A percentile compares a stretch with the other conserved stretches of the same genome.
Evolutionary conservation across 2,888 invertebrate genomes (phyloP).

Genomic region (Lasioglossum marginatum): DNA sequence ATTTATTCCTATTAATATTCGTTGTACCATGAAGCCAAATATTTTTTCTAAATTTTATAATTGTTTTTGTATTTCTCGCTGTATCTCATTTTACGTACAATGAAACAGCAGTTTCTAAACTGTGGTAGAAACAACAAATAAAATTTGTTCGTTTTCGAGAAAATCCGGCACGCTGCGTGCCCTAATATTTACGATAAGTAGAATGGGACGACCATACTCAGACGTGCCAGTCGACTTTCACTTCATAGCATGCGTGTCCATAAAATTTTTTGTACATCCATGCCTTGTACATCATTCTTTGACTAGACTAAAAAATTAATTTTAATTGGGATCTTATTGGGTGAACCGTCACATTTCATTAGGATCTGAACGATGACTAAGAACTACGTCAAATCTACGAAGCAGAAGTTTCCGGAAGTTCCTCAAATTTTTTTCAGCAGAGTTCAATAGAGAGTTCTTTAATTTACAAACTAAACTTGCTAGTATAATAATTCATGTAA

Average conservation of each 20-base stretch:
- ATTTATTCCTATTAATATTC: not conserved
- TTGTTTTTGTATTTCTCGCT: not conserved
- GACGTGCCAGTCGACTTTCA: not conserved
- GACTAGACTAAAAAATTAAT: not conserved
- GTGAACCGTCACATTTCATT: not conserved
- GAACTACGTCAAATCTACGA: not conserved
- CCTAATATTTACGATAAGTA: not conserved
- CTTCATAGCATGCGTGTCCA: not conserved
- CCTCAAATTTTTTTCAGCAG: not conserved
- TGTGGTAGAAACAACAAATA: not conserved
- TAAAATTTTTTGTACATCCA: not conserved
- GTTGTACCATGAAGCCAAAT: not conserved
- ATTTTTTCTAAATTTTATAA: not conserved
- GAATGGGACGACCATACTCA: not conserved
- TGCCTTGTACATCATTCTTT: not conserved
- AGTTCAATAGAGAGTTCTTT: not conserved
- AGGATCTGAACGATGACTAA: not conserved
- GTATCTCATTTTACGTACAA: not conserved
- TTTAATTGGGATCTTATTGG: not conserved
- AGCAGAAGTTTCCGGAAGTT: not conserved
- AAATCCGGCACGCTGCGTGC: not conserved
- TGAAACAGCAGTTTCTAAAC: no score
- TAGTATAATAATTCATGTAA: not conserved
- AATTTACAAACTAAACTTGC: not conserved
- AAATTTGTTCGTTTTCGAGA: not conserved